phyloP scores from a whole-genome alignment of 2,113 vertebrate genomes.

The Hystrix cristata region DNA sequence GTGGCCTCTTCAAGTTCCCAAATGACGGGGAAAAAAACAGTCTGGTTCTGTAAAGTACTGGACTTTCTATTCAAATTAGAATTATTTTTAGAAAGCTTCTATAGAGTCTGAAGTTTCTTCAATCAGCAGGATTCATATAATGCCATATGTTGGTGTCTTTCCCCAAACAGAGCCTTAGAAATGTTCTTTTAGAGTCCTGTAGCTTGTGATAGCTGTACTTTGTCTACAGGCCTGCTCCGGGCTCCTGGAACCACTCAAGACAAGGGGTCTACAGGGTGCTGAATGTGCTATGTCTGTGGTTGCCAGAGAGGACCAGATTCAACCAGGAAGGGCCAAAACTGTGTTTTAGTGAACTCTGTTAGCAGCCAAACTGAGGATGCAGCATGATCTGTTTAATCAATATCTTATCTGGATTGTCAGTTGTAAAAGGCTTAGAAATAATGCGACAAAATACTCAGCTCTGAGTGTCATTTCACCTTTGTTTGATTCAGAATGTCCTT shows the following conservation, averaged over 20 bases:
- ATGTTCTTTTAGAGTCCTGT: slow-evolving; percentile 43
- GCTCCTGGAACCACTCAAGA: too few relatives aligned
- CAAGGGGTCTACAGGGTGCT: too few relatives aligned
- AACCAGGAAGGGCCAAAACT: neutral
- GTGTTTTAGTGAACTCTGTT: neutral
- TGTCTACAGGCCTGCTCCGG: neutral
- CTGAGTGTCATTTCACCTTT: slow-evolving; percentile 58
- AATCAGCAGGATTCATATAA: slow-evolving; percentile 85
- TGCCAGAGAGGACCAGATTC: neutral
- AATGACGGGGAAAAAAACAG: slow-evolving; percentile 51
- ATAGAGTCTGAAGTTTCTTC: slow-evolving; percentile 81
- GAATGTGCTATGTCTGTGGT: neutral
- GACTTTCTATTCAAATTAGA: slow-evolving; percentile 80
- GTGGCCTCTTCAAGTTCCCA: slow-evolving; percentile 69
- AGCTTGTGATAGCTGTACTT: neutral
- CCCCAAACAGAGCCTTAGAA: slow-evolving; percentile 82
- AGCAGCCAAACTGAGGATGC: neutral
- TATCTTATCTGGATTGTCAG: slow-evolving; percentile 50
- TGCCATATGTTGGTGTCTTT: slow-evolving; percentile 80
- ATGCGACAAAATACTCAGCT: slow-evolving; percentile 48
- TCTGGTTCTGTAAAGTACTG: slow-evolving; percentile 41
- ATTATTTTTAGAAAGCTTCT: slow-evolving; percentile 87
- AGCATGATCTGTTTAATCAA: slow-evolving; percentile 55
- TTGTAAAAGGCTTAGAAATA: slow-evolving; percentile 73
- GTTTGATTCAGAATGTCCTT: slow-evolving; percentile 66